phyloP scores from a whole-genome alignment of 2,888 invertebrate genomes.

The Neria commutata region DNA sequence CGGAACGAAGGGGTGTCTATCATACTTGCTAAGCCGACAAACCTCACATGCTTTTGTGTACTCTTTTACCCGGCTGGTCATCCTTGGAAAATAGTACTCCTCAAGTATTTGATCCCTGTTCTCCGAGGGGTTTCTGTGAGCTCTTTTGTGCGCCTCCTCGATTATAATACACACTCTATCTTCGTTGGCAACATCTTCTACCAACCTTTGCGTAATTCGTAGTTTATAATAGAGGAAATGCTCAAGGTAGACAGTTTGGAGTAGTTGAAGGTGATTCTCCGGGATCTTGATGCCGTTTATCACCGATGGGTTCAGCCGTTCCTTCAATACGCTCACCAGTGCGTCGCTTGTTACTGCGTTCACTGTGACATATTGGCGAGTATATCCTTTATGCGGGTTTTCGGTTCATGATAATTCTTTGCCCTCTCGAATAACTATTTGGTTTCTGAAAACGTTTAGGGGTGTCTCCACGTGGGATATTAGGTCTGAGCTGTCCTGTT shows the following conservation, averaged over 20 bases:
- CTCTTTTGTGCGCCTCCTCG: conserved; percentile 16
- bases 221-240: conserved; percentile 8
- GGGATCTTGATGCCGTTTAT: conserved; percentile 7
- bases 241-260: too few relatives aligned
- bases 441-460: conserved; percentile 16
- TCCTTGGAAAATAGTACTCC: conserved; percentile 20
- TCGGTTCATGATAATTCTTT: background rate
- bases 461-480: conserved; percentile 12
- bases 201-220: conserved; percentile 20
- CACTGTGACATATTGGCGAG: background rate
- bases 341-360: background rate
- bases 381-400: conserved; percentile 2
- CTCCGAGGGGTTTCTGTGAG: conserved; percentile 14
- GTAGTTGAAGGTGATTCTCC: too few relatives aligned
- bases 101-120: conserved; percentile 22
- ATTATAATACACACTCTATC: conserved; percentile 7
- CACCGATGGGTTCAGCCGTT: background rate
- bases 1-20: conserved; percentile 12
- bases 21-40: conserved; percentile 15
- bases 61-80: conserved; percentile 18
- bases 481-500: conserved; percentile 12
- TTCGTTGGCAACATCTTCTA: conserved; percentile 21
- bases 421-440: conserved; percentile 7
- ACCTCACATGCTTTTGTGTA: conserved; percentile 4
- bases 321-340: background rate